Conservation (phyloP, 2,113 vertebrate species). For the Manacus vitellinus region DNA sequence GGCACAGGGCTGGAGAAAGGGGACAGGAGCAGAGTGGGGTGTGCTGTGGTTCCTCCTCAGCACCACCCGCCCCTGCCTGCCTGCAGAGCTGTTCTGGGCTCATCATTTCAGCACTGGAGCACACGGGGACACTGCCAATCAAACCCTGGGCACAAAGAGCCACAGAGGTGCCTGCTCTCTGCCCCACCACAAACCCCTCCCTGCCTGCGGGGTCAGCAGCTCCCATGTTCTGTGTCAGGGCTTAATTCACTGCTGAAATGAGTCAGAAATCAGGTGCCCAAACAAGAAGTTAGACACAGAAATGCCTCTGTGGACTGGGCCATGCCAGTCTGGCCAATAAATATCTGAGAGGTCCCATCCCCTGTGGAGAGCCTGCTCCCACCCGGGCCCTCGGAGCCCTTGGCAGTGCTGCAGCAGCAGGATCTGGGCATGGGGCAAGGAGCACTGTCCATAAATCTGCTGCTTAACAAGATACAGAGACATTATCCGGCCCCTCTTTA, state of each 20-base stretch:
- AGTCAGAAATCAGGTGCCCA: not conserved
- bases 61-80: not conserved
- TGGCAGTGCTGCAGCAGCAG: not conserved
- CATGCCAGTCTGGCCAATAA: not conserved
- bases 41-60: not conserved
- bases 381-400: accelerated
- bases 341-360: not conserved
- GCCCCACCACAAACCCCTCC: not conserved
- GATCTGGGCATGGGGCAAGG: not conserved
- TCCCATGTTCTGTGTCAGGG: not conserved
- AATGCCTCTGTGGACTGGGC: not conserved
- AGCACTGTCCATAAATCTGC: not conserved
- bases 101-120: not conserved
- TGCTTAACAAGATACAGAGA: not conserved
- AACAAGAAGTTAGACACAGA: not conserved
- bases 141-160: accelerated
- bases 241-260: not conserved
- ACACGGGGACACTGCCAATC: not conserved
- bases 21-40: not conserved
- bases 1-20: not conserved
- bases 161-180: not conserved
- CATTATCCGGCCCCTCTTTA: not conserved
- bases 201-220: not conserved
- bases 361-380: not conserved
- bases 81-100: not conserved